phyloP scores from a whole-genome alignment of 2,113 vertebrate species.

The Perca schrenkii region DNA sequence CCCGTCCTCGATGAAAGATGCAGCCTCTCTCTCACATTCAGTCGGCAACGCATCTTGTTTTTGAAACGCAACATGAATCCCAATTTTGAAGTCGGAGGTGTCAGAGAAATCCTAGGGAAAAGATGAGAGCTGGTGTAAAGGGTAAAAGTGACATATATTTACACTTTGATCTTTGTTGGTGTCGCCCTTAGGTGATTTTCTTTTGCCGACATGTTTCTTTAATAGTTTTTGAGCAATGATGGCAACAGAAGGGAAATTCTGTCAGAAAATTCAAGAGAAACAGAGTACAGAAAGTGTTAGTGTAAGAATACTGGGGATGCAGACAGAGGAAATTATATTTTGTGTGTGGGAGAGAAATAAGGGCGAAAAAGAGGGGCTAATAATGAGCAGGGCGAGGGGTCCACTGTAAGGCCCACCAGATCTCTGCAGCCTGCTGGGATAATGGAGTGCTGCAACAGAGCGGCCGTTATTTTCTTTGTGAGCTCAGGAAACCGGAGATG shows the following conservation, averaged over 20 bases:
- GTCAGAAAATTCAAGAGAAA: not conserved
- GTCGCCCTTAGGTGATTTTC: not conserved
- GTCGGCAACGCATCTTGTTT: not conserved
- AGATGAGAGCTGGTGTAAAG: not conserved
- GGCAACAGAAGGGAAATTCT: not conserved
- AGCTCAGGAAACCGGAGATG: slow-evolving; percentile 64
- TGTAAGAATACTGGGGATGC: not conserved
- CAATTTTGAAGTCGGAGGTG: not conserved
- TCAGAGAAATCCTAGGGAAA: not conserved
- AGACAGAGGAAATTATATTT: not conserved
- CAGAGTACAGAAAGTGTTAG: not conserved
- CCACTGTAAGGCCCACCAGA: slow-evolving; percentile 23
- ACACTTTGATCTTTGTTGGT: not conserved
- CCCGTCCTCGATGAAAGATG: not conserved
- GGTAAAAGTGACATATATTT: not conserved
- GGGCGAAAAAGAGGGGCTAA: not conserved
- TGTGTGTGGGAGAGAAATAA: not conserved
- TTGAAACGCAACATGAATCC: slow-evolving; percentile 20
- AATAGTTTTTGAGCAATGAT: slow-evolving; percentile 4
- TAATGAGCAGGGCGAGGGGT: slow-evolving; percentile 28
- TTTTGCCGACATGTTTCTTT: not conserved
- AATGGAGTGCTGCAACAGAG: slow-evolving; percentile 56
- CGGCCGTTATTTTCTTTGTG: slow-evolving; percentile 65
- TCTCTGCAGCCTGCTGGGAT: slow-evolving; percentile 43
- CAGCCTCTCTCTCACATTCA: not conserved